A percentile compares a stretch with the other conserved stretches of the same genome.
Conservation (phyloP, 2,797 vertebrate species). For the Acanthurus tractus region DNA sequence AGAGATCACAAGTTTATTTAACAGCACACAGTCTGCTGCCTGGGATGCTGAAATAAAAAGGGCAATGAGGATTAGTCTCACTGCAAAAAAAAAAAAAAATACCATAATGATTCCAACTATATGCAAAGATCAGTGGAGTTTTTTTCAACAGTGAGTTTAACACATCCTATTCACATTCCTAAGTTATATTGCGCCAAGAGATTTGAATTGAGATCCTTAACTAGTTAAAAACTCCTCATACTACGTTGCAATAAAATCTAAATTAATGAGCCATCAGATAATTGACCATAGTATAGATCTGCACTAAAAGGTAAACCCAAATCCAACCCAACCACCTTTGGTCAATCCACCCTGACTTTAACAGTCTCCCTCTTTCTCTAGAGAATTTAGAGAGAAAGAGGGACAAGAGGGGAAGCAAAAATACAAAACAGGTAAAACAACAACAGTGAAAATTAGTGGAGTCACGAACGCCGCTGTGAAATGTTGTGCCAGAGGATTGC, state of each 20-base stretch:
- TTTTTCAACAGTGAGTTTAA: no score
- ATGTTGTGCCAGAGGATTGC: constrained; percentile 60
- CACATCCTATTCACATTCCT: no score
- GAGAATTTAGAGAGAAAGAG: constrained; percentile 40
- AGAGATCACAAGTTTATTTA: no score
- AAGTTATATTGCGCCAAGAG: no score
- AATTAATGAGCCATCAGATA: background rate
- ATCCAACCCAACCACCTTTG: constrained; percentile 65
- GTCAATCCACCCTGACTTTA: constrained; percentile 64
- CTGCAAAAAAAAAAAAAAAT: no score
- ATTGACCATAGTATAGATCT: background rate
- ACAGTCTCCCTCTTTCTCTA: constrained; percentile 44
- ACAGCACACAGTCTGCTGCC: no score
- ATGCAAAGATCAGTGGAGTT: no score
- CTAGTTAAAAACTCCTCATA: no score
- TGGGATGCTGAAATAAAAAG: no score
- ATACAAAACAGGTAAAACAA: constrained; percentile 85
- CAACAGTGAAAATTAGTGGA: constrained; percentile 75
- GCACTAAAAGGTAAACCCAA: background rate
- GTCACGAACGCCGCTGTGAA: constrained; percentile 75
- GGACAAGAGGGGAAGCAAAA: constrained; percentile 60
- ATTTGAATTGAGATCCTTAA: no score
- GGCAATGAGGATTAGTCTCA: no score
- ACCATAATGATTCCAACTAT: no score
- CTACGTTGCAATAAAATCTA: background rate